A percentile compares a stretch with the other conserved stretches of the same genome.
Conservation (phyloP, 2,888 invertebrate species). For the Melinaea marsaeus region DNA sequence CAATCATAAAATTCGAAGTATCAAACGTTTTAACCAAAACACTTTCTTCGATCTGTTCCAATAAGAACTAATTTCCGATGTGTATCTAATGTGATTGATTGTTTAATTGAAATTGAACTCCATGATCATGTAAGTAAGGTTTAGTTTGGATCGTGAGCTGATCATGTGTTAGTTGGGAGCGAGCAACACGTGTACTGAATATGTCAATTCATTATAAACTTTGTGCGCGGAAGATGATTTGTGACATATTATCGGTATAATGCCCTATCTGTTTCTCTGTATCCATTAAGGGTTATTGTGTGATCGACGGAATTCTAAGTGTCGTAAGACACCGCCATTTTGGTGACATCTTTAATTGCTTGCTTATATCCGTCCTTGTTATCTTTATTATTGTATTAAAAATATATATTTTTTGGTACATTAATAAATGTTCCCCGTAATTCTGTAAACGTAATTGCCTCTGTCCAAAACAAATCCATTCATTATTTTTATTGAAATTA, state of each 20-base stretch:
- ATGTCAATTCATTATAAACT: constrained; percentile 77
- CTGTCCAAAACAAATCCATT: constrained; percentile 61
- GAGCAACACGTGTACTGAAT: constrained; percentile 70
- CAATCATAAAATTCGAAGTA: constrained; percentile 33
- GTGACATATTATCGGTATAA: constrained; percentile 75
- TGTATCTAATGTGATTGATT: constrained; percentile 26
- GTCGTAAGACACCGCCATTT: constrained; percentile 44
- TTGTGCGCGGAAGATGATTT: constrained; percentile 72
- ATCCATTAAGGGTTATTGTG: constrained; percentile 67
- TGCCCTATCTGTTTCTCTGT: constrained; percentile 65
- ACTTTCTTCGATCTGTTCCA: constrained; percentile 32
- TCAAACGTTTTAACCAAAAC: constrained; percentile 30
- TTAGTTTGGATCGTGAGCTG: constrained; percentile 27
- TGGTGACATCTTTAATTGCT: constrained; percentile 53
- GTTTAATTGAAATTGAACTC: constrained; percentile 29
- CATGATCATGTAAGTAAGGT: constrained; percentile 31
- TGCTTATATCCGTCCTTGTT: constrained; percentile 47
- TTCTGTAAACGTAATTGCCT: constrained; percentile 55
- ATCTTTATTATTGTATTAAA: constrained; percentile 19
- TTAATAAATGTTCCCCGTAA: constrained; percentile 12
- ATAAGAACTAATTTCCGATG: constrained; percentile 40
- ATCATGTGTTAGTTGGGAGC: constrained; percentile 40
- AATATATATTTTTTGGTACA: constrained; percentile 5
- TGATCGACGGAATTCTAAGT: constrained; percentile 57
- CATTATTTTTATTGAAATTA: constrained; percentile 76